Conservation (phyloP, 2,888 invertebrate species). For the Agriopis aurantiaria region DNA sequence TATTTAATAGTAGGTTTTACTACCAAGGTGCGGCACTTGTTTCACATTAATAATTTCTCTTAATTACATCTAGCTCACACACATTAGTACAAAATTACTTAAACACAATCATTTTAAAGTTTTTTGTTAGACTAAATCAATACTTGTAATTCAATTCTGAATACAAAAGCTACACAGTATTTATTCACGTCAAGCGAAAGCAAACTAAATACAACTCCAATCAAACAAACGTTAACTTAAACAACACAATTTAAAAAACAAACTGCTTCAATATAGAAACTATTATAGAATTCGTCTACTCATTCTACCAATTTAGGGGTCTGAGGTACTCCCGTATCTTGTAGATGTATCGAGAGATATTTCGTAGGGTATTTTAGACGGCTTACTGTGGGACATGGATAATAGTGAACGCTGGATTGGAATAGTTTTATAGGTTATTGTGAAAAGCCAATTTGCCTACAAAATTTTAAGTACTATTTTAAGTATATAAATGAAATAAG, state of each 20-base stretch:
- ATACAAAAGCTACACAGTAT: conserved; percentile 8
- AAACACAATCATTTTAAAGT: not conserved
- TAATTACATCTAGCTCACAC: too few relatives aligned
- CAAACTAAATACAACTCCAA: conserved; percentile 17
- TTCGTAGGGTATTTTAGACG: conserved; percentile 54
- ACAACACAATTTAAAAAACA: conserved; percentile 49
- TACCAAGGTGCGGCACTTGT: too few relatives aligned
- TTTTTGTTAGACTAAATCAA: not conserved
- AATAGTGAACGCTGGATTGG: conserved; percentile 25
- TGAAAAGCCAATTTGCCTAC: too few relatives aligned
- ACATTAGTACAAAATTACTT: not conserved
- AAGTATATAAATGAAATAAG: too few relatives aligned
- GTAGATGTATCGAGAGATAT: conserved; percentile 57
- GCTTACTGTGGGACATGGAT: conserved; percentile 49
- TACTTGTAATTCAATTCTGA: not conserved
- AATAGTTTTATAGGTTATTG: not conserved
- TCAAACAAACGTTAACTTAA: conserved; percentile 35
- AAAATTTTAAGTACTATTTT: too few relatives aligned
- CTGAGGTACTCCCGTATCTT: conserved; percentile 40
- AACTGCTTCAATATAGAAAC: conserved; percentile 56
- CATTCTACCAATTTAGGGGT: conserved; percentile 62
- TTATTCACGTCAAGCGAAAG: conserved; percentile 6
- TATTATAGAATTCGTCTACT: conserved; percentile 63
- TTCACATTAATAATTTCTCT: too few relatives aligned
- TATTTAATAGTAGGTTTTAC: too few relatives aligned